Conservation (phyloP, 2,888 invertebrate species). For the Hipparchia semele region DNA sequence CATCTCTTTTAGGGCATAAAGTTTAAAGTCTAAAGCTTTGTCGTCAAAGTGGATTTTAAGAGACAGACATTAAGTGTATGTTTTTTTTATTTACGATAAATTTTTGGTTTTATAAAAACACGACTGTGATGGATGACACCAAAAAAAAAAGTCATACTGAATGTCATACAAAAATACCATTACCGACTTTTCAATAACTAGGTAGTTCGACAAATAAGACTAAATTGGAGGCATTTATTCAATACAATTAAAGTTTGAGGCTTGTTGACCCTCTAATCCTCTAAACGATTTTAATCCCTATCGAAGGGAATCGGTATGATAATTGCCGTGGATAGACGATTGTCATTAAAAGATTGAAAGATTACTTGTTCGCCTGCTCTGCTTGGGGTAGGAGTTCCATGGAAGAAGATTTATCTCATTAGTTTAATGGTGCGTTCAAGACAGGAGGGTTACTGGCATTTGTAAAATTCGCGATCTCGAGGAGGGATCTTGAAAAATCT, state of each 20-base stretch:
- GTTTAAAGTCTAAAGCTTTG: too few relatives aligned
- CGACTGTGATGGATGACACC: too few relatives aligned
- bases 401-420: constrained; percentile 76
- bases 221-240: background rate
- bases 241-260: constrained; percentile 23
- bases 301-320: constrained; percentile 46
- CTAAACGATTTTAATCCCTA: constrained; percentile 43
- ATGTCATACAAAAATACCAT: too few relatives aligned
- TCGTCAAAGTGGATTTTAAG: too few relatives aligned
- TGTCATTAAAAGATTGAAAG: constrained; percentile 81
- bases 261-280: constrained; percentile 42
- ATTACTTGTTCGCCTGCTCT: constrained; percentile 64
- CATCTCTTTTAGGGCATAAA: too few relatives aligned
- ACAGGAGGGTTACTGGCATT: constrained; percentile 51
- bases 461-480: constrained; percentile 36
- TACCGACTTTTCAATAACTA: too few relatives aligned
- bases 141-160: too few relatives aligned
- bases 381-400: constrained; percentile 60
- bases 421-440: constrained; percentile 76
- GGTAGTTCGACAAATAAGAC: background rate
- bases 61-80: too few relatives aligned
- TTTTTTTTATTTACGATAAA: too few relatives aligned
- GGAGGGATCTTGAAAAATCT: constrained; percentile 40
- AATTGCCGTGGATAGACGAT: constrained; percentile 61
- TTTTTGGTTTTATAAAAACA: too few relatives aligned